Evolutionary conservation across 2,888 invertebrate genomes (phyloP).

Genomic region (Cynaeus angustus): DNA sequence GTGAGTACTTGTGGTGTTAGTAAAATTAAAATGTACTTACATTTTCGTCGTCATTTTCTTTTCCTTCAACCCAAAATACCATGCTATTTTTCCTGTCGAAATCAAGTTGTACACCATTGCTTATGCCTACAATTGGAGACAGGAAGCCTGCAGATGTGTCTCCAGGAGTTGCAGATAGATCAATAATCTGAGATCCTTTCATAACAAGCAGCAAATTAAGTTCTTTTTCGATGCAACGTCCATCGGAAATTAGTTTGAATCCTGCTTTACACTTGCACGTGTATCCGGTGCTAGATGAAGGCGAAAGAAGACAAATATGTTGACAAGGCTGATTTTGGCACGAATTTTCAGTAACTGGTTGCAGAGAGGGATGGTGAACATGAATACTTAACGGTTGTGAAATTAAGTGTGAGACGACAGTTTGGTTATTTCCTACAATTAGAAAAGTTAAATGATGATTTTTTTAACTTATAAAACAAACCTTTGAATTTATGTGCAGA

Average conservation of each 20-base stretch:
- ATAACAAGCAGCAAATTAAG: conserved; percentile 92
- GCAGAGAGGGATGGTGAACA: conserved; percentile 95
- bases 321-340: conserved; percentile 86
- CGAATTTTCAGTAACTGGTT: conserved; percentile 86
- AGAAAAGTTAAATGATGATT: not conserved
- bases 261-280: conserved; percentile 96
- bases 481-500: conserved; percentile 92
- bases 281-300: conserved; percentile 80
- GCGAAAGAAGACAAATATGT: conserved; percentile 94
- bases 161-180: conserved; percentile 84
- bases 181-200: conserved; percentile 91
- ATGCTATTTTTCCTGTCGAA: conserved; percentile 90
- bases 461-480: conserved; percentile 43
- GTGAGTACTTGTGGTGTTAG: not conserved
- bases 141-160: conserved; percentile 86
- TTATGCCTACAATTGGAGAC: conserved; percentile 91
- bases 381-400: conserved; percentile 96
- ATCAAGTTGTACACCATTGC: conserved; percentile 91
- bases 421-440: conserved; percentile 85
- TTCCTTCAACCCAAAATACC: conserved; percentile 91
- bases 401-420: conserved; percentile 94
- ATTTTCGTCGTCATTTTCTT: conserved; percentile 83
- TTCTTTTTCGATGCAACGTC: conserved; percentile 88
- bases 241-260: conserved; percentile 78
- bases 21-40: conserved; percentile 59